Conservation (phyloP, 2,888 invertebrate genomes). For the Drosophila buzzatii region DNA sequence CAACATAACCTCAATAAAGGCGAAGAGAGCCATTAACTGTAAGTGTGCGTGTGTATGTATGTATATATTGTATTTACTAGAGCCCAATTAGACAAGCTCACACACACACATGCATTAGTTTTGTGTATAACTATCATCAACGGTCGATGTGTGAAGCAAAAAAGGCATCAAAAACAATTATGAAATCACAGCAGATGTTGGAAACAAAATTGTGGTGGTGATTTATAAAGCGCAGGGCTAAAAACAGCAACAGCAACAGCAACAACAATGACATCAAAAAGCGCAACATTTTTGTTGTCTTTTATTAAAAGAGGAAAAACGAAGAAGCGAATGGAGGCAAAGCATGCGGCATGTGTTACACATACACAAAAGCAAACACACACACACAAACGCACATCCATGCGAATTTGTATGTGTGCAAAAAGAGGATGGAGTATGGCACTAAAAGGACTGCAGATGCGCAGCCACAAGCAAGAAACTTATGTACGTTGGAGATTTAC, state of each 20-base stretch:
- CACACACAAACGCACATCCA: not conserved
- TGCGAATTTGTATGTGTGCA: constrained; percentile 12
- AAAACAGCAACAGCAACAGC: constrained; percentile 34
- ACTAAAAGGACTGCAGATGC: constrained; percentile 79
- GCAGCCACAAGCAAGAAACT: constrained; percentile 69
- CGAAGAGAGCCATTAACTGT: constrained; percentile 11
- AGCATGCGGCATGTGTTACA: constrained; percentile 60
- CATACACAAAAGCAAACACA: constrained; percentile 20
- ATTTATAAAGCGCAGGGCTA: constrained; percentile 75
- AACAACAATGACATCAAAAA: constrained; percentile 57
- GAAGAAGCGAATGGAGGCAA: constrained; percentile 43
- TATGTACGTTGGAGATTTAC: constrained; percentile 69
- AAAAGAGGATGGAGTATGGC: constrained; percentile 69
- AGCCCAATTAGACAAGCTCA: constrained; percentile 69
- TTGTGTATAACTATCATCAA: constrained; percentile 42
- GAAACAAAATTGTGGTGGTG: constrained; percentile 73
- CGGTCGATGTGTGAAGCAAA: constrained; percentile 41
- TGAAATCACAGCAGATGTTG: constrained; percentile 82
- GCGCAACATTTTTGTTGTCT: constrained; percentile 36
- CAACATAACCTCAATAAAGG: constrained; percentile 23
- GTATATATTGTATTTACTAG: constrained; percentile 9
- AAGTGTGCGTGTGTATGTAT: constrained; percentile 1
- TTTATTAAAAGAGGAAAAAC: constrained; percentile 47
- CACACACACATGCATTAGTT: constrained; percentile 13
- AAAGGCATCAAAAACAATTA: constrained; percentile 71